These are phyloP conservation scores for Palloptera scutellata DNA, from an alignment of 2,888 invertebrate species.

Conservation along the genomic window DNA sequence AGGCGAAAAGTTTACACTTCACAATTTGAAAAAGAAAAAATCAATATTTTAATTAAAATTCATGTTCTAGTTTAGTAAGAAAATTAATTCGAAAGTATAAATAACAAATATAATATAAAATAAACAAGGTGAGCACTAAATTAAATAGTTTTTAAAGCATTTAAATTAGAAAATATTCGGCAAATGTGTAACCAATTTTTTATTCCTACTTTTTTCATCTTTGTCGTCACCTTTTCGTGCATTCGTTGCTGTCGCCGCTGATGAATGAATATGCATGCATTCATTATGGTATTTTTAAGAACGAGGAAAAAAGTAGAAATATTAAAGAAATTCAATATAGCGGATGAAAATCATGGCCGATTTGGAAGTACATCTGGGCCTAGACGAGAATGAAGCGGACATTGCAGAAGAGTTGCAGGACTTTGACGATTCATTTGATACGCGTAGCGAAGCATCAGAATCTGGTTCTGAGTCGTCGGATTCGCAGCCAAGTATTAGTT, in stretches of 20 bases:
- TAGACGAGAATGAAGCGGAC: conserved; percentile 75
- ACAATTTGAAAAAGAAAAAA: too few relatives aligned
- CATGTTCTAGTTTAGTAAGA: too few relatives aligned
- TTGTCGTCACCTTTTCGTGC: not conserved
- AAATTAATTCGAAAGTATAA: too few relatives aligned
- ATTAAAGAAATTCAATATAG: not conserved
- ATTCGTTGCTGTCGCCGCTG: not conserved
- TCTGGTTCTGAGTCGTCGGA: conserved; percentile 69
- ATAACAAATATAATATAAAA: too few relatives aligned
- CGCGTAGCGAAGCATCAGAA: conserved; percentile 88
- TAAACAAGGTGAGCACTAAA: too few relatives aligned
- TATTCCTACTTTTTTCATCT: too few relatives aligned
- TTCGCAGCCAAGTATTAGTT: conserved; percentile 77
- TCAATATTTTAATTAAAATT: too few relatives aligned
- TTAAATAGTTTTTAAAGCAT: too few relatives aligned
- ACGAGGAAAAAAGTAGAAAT: not conserved
- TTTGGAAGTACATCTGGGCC: conserved; percentile 71
- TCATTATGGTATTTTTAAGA: not conserved
- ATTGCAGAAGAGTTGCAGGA: conserved; percentile 83
- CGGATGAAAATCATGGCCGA: conserved; percentile 62
- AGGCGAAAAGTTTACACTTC: too few relatives aligned
- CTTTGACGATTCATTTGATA: conserved; percentile 75
- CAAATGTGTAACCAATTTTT: too few relatives aligned
- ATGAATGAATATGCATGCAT: not conserved
- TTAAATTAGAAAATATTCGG: too few relatives aligned